Evolutionary conservation across 2,888 invertebrate genomes (phyloP).

Genomic region (Falcaria lacertinaria): DNA sequence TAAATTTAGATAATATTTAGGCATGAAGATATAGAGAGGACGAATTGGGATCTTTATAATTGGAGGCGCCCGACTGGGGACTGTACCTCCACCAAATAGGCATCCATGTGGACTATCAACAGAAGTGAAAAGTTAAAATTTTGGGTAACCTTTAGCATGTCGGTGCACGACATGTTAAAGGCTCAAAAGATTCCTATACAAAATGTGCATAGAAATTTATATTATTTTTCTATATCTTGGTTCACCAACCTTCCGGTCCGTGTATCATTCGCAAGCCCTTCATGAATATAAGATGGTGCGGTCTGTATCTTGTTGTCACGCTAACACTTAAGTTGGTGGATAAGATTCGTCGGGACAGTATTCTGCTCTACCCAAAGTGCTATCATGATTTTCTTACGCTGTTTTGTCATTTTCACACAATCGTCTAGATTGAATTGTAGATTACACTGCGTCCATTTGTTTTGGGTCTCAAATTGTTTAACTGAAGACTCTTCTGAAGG

Average conservation of each 20-base stretch:
- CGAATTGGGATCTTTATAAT: no score
- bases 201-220: no score
- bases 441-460: slow-evolving; percentile 4
- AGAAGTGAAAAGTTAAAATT: no score
- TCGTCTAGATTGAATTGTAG: slow-evolving; percentile 9
- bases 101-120: no score
- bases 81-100: no score
- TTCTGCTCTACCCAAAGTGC: slow-evolving; percentile 37
- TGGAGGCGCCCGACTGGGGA: no score
- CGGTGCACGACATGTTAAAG: no score
- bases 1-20: no score
- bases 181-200: no score
- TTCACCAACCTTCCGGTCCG: slow-evolving; percentile 10
- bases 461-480: neutral
- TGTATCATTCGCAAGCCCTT: slow-evolving; percentile 34
- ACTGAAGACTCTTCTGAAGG: neutral
- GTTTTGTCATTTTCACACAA: slow-evolving; percentile 17
- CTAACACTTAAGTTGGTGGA: slow-evolving; percentile 45
- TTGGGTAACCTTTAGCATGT: no score
- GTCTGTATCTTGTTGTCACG: slow-evolving; percentile 44
- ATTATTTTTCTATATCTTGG: no score
- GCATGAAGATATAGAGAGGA: no score
- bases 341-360: slow-evolving; percentile 45
- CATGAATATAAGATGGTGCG: slow-evolving; percentile 66
- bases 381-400: slow-evolving; percentile 38